Evolutionary conservation across 2,113 vertebrate species (phyloP).

Genomic region (Brachirus orientalis): DNA sequence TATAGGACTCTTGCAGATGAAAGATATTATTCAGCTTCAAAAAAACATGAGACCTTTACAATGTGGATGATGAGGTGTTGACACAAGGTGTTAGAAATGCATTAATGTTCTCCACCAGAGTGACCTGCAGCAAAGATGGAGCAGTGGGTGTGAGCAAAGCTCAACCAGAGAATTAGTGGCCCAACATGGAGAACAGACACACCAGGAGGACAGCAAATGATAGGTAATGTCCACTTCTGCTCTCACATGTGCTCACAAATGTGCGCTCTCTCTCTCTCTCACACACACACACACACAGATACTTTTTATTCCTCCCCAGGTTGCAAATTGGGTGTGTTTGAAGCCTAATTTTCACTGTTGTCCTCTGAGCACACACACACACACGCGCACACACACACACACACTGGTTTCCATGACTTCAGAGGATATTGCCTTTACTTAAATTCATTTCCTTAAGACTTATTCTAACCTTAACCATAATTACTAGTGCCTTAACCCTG

Average conservation of each 20-base stretch:
- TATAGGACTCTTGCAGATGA: too few species aligned
- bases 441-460: too few species aligned
- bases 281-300: conserved; percentile 8
- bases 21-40: neutral
- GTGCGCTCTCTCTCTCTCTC: conserved; percentile 4
- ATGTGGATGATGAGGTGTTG: neutral
- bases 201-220: conserved; percentile 54
- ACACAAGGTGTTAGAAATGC: conserved; percentile 7
- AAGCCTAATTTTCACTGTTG: conserved; percentile 74
- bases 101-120: conserved; percentile 2
- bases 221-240: conserved; percentile 60
- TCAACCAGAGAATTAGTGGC: conserved; percentile 46
- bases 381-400: conserved; percentile 20
- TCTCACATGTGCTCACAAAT: conserved; percentile 35
- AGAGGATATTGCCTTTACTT: too few species aligned
- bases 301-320: conserved; percentile 65
- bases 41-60: neutral
- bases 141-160: conserved; percentile 40
- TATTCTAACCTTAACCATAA: too few species aligned
- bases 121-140: conserved; percentile 40
- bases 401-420: too few species aligned
- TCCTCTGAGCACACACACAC: conserved; percentile 57
- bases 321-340: conserved; percentile 67
- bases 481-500: too few species aligned
- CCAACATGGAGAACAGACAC: conserved; percentile 48